Percentiles rank a stretch among this genome's conserved stretches.
Evolutionary conservation across 2,888 invertebrate species (phyloP).

Genomic region (Siphlonurus alternatus): DNA sequence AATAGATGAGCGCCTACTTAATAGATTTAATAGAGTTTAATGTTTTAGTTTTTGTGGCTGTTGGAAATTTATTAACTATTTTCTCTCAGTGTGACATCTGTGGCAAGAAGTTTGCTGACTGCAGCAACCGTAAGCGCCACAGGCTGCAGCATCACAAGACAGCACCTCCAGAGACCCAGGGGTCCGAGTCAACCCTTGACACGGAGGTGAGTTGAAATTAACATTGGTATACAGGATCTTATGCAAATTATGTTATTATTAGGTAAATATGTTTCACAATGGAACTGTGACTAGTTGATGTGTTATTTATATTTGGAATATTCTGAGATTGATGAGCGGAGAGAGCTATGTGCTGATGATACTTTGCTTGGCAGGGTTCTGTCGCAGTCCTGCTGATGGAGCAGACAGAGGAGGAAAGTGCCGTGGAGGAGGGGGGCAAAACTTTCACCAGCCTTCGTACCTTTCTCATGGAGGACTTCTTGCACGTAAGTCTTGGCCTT

Average conservation of each 20-base stretch:
- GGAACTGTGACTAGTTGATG: too few relatives aligned
- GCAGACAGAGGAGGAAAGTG: neutral
- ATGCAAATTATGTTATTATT: too few relatives aligned
- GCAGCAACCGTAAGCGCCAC: conserved; percentile 15
- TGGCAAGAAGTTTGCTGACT: conserved; percentile 14
- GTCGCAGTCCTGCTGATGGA: neutral
- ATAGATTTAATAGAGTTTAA: too few relatives aligned
- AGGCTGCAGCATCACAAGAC: conserved; percentile 7
- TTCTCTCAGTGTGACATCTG: conserved; percentile 14
- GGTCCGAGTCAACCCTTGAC: neutral
- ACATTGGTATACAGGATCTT: neutral
- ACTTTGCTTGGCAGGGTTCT: too few relatives aligned
- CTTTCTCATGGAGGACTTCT: neutral
- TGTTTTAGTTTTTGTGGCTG: too few relatives aligned
- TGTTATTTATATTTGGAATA: too few relatives aligned
- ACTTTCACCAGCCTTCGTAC: neutral
- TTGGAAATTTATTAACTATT: too few relatives aligned
- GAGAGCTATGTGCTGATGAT: too few relatives aligned
- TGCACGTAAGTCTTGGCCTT: neutral
- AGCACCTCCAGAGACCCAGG: neutral
- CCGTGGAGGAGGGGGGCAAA: neutral
- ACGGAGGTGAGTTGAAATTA: too few relatives aligned
- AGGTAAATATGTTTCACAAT: too few relatives aligned
- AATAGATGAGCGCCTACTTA: too few relatives aligned
- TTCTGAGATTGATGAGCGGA: too few relatives aligned